Evolutionary conservation across 2,797 vertebrate species (phyloP), one percentile per base, ranked within the genome.

Genomic region (Coregonus suidteri): DNA sequence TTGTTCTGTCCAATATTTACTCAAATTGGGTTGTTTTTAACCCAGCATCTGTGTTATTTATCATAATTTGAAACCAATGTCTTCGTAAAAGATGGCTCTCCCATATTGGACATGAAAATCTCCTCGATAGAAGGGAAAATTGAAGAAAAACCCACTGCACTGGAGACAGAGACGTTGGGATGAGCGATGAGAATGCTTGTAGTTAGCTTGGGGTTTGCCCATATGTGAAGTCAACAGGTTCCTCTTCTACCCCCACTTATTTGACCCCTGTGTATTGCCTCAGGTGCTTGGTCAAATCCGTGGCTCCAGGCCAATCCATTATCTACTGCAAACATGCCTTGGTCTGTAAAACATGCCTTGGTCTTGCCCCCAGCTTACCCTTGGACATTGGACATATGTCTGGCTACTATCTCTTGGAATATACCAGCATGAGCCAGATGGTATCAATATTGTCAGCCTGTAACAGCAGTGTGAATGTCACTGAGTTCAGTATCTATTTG

Each of bases 301-400:
- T 83, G 78, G 78, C 75, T 66, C 77, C 73, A 79, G 70, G 79
- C 75, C 78, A 83, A 74, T 83, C 69, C 69, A 80, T 83, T 80
- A 77, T 83, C 79, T 62, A 80, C 75, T 67, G 35, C 68, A 65
- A 78, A 80, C 82, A 76, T 73, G 73, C 20, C 47, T 20, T 54
- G 25, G 25, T 25, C 25, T 25, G 25, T 25, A 25, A 65, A 78
- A 80, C 82, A 76, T 73, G 73, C 20, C 51, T 20, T 54, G 75
- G 69, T 14, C 31, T 37, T 59, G 54, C 47, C 77, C 79, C 76
- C 52, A 14, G 37, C 35, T 73, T 74, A 78, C 78, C 82, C 78
- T 80, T 80, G 73, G 79, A 77, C 75, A 78, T 73, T 37, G 37
- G 31, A 56, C 16, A 75, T 73, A 75, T 69, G 67, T 67, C 77